Conservation (phyloP, 2,797 vertebrate genomes). For the Cheirogaleus major region DNA sequence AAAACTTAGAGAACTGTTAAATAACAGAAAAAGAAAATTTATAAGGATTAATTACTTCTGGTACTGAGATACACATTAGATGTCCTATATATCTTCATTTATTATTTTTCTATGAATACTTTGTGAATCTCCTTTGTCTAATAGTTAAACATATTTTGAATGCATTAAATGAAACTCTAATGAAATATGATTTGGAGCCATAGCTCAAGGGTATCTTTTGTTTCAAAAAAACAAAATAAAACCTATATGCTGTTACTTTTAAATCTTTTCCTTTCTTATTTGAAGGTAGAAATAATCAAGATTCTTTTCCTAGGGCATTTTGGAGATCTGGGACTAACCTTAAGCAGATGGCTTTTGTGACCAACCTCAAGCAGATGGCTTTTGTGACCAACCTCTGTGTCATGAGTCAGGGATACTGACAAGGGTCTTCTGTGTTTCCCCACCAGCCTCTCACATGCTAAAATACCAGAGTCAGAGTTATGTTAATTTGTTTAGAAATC, state of each 20-base stretch:
- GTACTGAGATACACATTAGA: neutral
- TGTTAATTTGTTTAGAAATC: neutral
- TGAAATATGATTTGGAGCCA: neutral
- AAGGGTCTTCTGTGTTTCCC: neutral
- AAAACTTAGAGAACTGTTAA: neutral
- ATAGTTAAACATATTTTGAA: neutral
- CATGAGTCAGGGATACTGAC: neutral
- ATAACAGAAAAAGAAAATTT: slow-evolving; percentile 14
- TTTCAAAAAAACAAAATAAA: neutral
- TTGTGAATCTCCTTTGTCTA: neutral
- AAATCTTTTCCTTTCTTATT: neutral
- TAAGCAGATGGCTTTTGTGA: neutral
- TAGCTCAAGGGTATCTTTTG: neutral
- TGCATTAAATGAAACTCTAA: neutral
- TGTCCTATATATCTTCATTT: neutral
- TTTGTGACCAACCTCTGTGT: neutral
- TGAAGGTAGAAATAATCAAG: neutral
- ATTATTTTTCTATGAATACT: neutral
- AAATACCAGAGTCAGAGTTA: neutral
- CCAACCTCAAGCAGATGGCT: neutral
- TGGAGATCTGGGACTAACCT: neutral
- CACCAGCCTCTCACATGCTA: neutral
- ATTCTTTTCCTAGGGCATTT: neutral
- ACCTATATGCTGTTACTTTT: neutral
- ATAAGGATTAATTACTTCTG: neutral